These are phyloP conservation scores for Podotricha telesiphe DNA, from an alignment of 2,888 invertebrate genomes.

Conservation along the genomic window DNA sequence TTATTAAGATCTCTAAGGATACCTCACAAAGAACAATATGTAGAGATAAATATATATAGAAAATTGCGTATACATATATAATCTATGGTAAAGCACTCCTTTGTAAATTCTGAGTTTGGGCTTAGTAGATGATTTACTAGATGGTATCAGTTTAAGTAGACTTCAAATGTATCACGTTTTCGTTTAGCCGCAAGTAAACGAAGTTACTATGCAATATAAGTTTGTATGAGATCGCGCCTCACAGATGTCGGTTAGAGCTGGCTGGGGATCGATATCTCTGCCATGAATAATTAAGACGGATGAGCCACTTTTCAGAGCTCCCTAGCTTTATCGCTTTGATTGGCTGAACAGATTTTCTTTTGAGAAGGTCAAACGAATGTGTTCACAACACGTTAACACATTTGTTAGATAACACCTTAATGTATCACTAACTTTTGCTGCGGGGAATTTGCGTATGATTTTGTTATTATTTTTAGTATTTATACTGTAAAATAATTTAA, in stretches of 20 bases:
- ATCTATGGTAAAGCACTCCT: too few species aligned
- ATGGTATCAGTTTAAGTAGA: not conserved
- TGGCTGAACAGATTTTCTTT: constrained; percentile 39
- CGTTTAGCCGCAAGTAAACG: not conserved
- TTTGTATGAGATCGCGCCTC: constrained; percentile 24
- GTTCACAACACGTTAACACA: not conserved
- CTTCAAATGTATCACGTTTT: not conserved
- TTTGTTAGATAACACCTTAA: constrained; percentile 23
- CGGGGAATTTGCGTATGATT: not conserved
- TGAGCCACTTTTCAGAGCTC: constrained; percentile 59
- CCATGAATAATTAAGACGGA: constrained; percentile 75
- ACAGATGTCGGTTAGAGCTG: constrained; percentile 36
- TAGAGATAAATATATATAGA: too few species aligned
- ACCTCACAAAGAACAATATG: too few species aligned
- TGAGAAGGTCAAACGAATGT: constrained; percentile 29
- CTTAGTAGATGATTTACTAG: not conserved
- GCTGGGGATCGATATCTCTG: constrained; percentile 60
- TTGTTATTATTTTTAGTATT: not conserved
- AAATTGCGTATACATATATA: too few species aligned
- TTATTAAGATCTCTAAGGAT: too few species aligned
- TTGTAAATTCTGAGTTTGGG: not conserved
- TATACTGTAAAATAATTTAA: too few species aligned
- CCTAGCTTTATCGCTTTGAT: constrained; percentile 40
- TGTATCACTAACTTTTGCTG: not conserved
- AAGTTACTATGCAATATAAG: constrained; percentile 21